Percentiles rank a stretch among this genome's conserved stretches.
Evolutionary conservation across 2,888 invertebrate species (phyloP).

Genomic region (Phyllotreta cruciferae): DNA sequence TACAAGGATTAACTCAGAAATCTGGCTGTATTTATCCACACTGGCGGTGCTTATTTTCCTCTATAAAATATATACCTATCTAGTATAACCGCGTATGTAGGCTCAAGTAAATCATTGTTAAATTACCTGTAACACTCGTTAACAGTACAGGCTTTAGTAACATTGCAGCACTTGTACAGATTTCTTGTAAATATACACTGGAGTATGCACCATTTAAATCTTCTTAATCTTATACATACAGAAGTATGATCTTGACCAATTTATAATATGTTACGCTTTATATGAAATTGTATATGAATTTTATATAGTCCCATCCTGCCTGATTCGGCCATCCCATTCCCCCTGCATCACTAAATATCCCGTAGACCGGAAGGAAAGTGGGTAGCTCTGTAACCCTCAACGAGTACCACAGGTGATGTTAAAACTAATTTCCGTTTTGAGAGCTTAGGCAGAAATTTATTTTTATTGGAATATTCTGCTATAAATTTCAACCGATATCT

Average conservation of each 20-base stretch:
- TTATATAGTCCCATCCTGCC: constrained; percentile 43
- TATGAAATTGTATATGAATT: no score
- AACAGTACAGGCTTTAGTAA: constrained; percentile 11
- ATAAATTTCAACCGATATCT: constrained; percentile 22
- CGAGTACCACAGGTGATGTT: constrained; percentile 52
- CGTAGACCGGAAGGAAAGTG: constrained; percentile 45
- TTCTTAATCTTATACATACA: no score
- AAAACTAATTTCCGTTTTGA: constrained; percentile 50
- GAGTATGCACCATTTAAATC: no score
- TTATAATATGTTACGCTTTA: constrained; percentile 32
- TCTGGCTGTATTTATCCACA: constrained; percentile 41
- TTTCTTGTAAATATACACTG: not conserved
- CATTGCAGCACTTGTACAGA: not conserved
- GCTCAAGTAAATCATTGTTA: constrained; percentile 47
- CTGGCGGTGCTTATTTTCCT: constrained; percentile 39
- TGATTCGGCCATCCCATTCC: constrained; percentile 41
- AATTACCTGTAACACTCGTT: constrained; percentile 45
- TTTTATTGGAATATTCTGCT: constrained; percentile 28
- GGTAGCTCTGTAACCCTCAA: constrained; percentile 48
- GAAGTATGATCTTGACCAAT: no score
- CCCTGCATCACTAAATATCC: constrained; percentile 49
- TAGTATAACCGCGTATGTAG: constrained; percentile 10
- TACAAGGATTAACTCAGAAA: constrained; percentile 31
- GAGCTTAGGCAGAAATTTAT: constrained; percentile 31
- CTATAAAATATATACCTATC: constrained; percentile 36